phyloP scores from a whole-genome alignment of 1,140 invertebrate genomes.

The Tetranychus cinnabarinus region DNA sequence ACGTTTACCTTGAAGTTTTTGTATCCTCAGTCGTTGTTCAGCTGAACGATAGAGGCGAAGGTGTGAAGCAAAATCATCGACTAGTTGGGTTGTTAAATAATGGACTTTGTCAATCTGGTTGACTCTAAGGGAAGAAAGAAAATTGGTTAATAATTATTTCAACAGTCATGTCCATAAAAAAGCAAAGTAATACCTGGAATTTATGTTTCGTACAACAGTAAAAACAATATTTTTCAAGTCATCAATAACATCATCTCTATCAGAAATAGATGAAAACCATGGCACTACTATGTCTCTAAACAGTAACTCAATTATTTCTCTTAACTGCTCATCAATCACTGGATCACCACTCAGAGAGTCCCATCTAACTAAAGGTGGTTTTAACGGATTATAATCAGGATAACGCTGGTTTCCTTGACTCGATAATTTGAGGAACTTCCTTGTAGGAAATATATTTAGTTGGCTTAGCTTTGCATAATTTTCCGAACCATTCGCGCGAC shows the following conservation, averaged over 20 bases:
- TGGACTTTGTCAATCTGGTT: slow-evolving; percentile 73
- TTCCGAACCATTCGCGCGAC: not conserved
- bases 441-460: not conserved
- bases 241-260: slow-evolving; percentile 28
- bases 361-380: not conserved
- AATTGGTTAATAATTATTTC: not conserved
- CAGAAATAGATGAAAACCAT: slow-evolving; percentile 39
- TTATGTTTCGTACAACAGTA: slow-evolving; percentile 28
- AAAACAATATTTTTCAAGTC: slow-evolving; percentile 27
- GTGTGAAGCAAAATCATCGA: slow-evolving; percentile 72
- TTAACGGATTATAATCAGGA: too few species aligned
- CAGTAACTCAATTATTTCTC: slow-evolving; percentile 23
- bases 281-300: slow-evolving; percentile 51
- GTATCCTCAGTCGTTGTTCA: slow-evolving; percentile 35
- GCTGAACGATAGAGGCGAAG: slow-evolving; percentile 50
- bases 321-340: slow-evolving; percentile 41
- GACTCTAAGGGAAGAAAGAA: slow-evolving; percentile 28
- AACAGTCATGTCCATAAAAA: not conserved
- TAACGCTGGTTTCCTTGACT: not conserved
- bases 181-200: slow-evolving; percentile 22
- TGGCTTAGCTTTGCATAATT: not conserved
- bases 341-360: slow-evolving; percentile 32
- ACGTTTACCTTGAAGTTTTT: slow-evolving; percentile 19
- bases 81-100: slow-evolving; percentile 54
- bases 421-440: not conserved